Evolutionary conservation across 2,797 vertebrate species (phyloP).

Genomic region (Bradypus variegatus): DNA sequence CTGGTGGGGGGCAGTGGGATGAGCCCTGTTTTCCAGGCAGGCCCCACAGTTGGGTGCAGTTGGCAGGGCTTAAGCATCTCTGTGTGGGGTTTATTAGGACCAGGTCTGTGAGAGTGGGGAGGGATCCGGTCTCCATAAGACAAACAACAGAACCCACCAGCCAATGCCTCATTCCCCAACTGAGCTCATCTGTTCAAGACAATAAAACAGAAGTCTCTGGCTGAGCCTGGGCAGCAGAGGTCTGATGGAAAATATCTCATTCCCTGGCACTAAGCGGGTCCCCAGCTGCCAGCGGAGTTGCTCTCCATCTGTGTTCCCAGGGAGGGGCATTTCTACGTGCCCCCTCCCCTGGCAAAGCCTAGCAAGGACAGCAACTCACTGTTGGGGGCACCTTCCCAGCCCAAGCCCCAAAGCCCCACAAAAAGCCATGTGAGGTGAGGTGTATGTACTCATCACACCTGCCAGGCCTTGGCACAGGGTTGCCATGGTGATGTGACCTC

Average conservation of each 20-base stretch:
- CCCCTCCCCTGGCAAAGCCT: neutral
- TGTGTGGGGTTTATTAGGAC: neutral
- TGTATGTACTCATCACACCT: neutral
- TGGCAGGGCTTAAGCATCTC: neutral
- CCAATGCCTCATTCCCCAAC: slow-evolving; percentile 3
- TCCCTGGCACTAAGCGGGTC: neutral
- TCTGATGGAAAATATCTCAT: slow-evolving; percentile 26
- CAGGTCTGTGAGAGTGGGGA: neutral
- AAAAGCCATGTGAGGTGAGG: neutral
- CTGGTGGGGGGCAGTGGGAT: neutral
- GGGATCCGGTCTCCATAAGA: neutral
- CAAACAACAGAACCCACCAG: slow-evolving; percentile 24
- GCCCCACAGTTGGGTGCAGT: neutral
- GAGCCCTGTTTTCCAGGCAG: slow-evolving; percentile 1
- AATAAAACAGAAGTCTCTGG: slow-evolving; percentile 33
- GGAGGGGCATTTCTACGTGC: neutral
- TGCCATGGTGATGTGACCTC: neutral
- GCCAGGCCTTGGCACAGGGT: neutral
- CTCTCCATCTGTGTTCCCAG: neutral
- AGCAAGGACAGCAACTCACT: neutral
- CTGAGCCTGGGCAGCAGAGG: neutral
- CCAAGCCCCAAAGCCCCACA: neutral
- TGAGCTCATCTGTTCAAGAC: slow-evolving; percentile 47
- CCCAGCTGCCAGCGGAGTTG: neutral
- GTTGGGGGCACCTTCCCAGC: too few relatives aligned